Evolutionary conservation across 2,888 invertebrate genomes (phyloP).

Genomic region (Conops quadrifasciatus): DNA sequence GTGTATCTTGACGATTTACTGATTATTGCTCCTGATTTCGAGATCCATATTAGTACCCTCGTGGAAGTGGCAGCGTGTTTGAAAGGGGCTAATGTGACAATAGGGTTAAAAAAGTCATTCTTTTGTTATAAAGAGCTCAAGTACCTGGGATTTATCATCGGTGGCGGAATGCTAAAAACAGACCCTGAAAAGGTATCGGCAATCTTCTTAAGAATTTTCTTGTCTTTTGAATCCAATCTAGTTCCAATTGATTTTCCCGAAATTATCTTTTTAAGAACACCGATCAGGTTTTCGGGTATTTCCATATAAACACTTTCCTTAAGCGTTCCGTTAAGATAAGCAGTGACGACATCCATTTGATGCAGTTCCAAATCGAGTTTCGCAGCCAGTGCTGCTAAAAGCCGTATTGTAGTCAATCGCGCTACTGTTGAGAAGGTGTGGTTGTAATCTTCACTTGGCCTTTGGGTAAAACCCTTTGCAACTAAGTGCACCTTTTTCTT

Average conservation of each 20-base stretch:
- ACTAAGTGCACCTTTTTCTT: no score
- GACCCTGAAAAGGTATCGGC: conserved; percentile 33
- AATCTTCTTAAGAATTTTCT: conserved; percentile 27
- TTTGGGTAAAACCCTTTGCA: no score
- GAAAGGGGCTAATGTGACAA: no score
- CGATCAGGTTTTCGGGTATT: conserved; percentile 33
- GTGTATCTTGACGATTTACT: no score
- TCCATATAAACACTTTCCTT: conserved; percentile 40
- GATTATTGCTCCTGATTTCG: no score
- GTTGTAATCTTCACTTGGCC: no score
- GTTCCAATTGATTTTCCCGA: conserved; percentile 34
- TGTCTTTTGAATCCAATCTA: conserved; percentile 36
- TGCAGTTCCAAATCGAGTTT: conserved; percentile 46
- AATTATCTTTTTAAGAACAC: conserved; percentile 37
- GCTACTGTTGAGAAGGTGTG: conserved; percentile 44
- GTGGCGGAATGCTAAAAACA: conserved; percentile 34
- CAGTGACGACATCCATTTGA: conserved; percentile 38
- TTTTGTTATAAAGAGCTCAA: conserved; percentile 39
- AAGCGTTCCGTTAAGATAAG: conserved; percentile 40
- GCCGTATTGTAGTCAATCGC: no score
- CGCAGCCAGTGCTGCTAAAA: conserved; percentile 43
- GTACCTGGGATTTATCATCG: conserved; percentile 41
- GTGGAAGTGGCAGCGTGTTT: no score
- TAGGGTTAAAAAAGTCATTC: no score
- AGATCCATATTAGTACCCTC: no score